phyloP scores from a whole-genome alignment of 2,113 vertebrate genomes.

The Engraulis encrasicolus region DNA sequence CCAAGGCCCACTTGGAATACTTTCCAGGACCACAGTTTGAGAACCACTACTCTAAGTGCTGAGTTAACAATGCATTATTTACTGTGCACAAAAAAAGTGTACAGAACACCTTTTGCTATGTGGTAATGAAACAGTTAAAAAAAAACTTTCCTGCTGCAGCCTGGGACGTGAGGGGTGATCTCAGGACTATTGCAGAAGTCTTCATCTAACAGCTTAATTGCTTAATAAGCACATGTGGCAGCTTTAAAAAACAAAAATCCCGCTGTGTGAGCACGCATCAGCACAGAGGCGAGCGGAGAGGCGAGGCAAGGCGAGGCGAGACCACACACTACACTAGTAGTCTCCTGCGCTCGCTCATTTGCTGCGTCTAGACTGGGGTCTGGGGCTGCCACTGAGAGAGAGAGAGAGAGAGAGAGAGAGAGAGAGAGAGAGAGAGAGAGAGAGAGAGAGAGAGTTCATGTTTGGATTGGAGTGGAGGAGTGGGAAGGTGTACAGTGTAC shows the following conservation, averaged over 20 bases:
- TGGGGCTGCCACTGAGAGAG: not conserved
- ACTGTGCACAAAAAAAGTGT: too few relatives aligned
- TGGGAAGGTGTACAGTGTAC: slow-evolving; percentile 23
- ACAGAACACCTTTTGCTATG: not conserved
- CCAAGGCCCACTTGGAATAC: too few relatives aligned
- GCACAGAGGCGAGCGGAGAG: not conserved
- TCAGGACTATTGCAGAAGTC: not conserved
- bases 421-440: too few relatives aligned
- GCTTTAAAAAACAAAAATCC: not conserved
- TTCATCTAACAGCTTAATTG: slow-evolving; percentile 22
- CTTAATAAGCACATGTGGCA: slow-evolving; percentile 9
- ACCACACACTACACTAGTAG: slow-evolving; percentile 4
- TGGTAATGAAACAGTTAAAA: slow-evolving; percentile 4
- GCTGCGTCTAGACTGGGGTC: not conserved
- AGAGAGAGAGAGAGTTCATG: too few relatives aligned
- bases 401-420: too few relatives aligned
- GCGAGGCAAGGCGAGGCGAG: too few relatives aligned
- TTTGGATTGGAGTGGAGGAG: too few relatives aligned
- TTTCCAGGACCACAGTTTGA: too few relatives aligned
- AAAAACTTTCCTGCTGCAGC: not conserved
- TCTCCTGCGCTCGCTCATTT: not conserved
- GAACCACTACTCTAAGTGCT: too few relatives aligned
- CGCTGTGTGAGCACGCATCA: not conserved
- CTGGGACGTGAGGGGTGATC: not conserved
- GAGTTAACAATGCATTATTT: too few relatives aligned